Conservation (phyloP, 2,113 vertebrate species). For the Phrynosoma blainvillii region DNA sequence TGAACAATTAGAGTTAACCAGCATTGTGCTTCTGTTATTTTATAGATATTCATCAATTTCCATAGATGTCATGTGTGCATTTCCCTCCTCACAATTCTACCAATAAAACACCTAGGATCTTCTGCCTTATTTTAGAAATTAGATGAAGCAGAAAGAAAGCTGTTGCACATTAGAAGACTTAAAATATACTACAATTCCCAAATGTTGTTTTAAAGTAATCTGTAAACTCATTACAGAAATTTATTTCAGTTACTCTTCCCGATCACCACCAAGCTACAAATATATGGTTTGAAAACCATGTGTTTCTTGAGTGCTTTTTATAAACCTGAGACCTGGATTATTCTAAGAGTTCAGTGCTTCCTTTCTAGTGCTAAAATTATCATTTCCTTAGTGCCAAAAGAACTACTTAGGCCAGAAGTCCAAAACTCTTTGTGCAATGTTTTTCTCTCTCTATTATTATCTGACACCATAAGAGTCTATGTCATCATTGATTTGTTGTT, state of each 20-base stretch:
- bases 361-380: slow-evolving; percentile 76
- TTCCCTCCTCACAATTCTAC: slow-evolving; percentile 9
- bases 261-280: slow-evolving; percentile 15
- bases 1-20: slow-evolving; percentile 24
- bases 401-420: slow-evolving; percentile 78
- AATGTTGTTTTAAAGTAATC: slow-evolving; percentile 2
- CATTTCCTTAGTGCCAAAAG: slow-evolving; percentile 72
- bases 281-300: slow-evolving; percentile 51
- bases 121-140: slow-evolving; percentile 27
- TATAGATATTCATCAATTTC: slow-evolving; percentile 42
- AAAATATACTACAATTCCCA: slow-evolving; percentile 15
- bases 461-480: slow-evolving; percentile 51
- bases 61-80: slow-evolving; percentile 21
- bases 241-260: slow-evolving; percentile 11
- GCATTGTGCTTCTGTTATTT: slow-evolving; percentile 12
- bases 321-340: slow-evolving; percentile 68
- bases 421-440: slow-evolving; percentile 61
- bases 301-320: slow-evolving; percentile 63
- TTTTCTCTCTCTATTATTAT: slow-evolving; percentile 65
- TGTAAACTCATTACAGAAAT: slow-evolving; percentile 10
- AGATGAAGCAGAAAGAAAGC: slow-evolving; percentile 9
- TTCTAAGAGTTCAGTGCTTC: slow-evolving; percentile 75
- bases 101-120: slow-evolving; percentile 29
- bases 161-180: slow-evolving; percentile 11
- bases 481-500: slow-evolving; percentile 53